Evolutionary conservation across 2,888 invertebrate genomes (phyloP).

Genomic region (Baronia brevicornis): DNA sequence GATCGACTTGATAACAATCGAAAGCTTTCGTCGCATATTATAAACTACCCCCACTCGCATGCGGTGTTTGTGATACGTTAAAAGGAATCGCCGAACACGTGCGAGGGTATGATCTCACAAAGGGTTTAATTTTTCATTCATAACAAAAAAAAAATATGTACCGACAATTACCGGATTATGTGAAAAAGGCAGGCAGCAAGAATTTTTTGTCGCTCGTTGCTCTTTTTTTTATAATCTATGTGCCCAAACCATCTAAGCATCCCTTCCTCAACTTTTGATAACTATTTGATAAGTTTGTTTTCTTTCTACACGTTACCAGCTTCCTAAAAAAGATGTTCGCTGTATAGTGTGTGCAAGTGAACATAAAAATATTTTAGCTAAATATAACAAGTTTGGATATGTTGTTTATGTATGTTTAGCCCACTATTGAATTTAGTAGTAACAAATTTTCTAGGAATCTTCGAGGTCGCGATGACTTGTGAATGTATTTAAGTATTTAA

Average conservation of each 20-base stretch:
- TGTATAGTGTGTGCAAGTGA: no score
- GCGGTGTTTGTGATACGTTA: conserved; percentile 47
- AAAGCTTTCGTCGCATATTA: conserved; percentile 38
- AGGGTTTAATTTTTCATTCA: conserved; percentile 54
- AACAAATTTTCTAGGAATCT: no score
- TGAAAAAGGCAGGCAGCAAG: conserved; percentile 37
- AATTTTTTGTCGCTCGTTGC: conserved; percentile 42
- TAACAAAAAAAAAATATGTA: conserved; percentile 46
- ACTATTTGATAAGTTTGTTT: conserved; percentile 28
- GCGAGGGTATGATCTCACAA: conserved; percentile 59
- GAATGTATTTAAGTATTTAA: no score
- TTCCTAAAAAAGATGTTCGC: no score
- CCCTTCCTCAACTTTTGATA: no score
- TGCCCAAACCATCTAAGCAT: no score
- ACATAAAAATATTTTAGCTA: no score
- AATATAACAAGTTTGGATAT: no score
- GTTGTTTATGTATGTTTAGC: no score
- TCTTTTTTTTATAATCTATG: conserved; percentile 26
- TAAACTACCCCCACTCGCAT: conserved; percentile 37
- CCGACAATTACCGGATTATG: conserved; percentile 68
- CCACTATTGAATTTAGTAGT: no score
- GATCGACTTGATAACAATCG: conserved; percentile 38
- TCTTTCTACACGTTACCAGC: no score
- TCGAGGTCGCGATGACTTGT: no score
- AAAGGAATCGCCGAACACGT: conserved; percentile 54